A percentile compares a stretch with the other conserved stretches of the same genome.
Conservation (phyloP, 2,797 vertebrate species). For the Botia kubotai region DNA sequence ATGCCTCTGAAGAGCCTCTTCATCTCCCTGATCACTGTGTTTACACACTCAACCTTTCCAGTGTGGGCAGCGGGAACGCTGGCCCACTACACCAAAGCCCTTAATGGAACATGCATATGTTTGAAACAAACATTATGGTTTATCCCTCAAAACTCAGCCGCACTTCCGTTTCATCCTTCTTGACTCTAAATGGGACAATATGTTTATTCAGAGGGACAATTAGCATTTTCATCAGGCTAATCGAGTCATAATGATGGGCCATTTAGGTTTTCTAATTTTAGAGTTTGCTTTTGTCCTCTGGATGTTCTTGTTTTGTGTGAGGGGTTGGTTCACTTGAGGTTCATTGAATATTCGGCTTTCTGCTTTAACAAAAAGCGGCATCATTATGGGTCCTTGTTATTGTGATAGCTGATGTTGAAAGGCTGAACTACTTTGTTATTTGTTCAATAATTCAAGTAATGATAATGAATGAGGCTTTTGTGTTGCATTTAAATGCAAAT, state of each 20-base stretch:
- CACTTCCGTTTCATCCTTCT: slow-evolving; percentile 11
- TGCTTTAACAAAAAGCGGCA: slow-evolving; percentile 17
- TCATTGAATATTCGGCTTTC: slow-evolving; percentile 37
- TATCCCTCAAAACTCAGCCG: slow-evolving; percentile 23
- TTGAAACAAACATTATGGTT: slow-evolving; percentile 31
- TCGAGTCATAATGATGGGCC: slow-evolving; percentile 46
- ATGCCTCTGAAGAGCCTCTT: slow-evolving; percentile 20
- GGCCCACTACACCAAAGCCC: neutral
- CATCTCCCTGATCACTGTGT: slow-evolving; percentile 27
- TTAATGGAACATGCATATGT: slow-evolving; percentile 15
- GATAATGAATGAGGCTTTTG: slow-evolving; percentile 18
- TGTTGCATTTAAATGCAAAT: slow-evolving; percentile 26
- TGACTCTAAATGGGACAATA: slow-evolving; percentile 37
- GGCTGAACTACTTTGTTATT: slow-evolving; percentile 14
- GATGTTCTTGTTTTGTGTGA: slow-evolving; percentile 35
- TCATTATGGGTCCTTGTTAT: slow-evolving; percentile 41
- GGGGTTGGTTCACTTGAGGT: slow-evolving; percentile 29
- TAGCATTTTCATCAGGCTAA: slow-evolving; percentile 61
- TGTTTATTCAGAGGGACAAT: slow-evolving; percentile 59
- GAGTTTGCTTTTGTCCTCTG: slow-evolving; percentile 45
- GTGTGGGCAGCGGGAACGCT: slow-evolving; percentile 13
- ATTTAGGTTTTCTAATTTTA: slow-evolving; percentile 58
- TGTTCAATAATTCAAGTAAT: slow-evolving; percentile 19
- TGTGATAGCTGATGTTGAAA: slow-evolving; percentile 30
- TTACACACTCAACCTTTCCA: slow-evolving; percentile 38